Base-by-base conservation (phyloP, 30 jellyfish, hydroid and myxozoan species). In the Hydractinia symbiolongicarpus region DNA sequence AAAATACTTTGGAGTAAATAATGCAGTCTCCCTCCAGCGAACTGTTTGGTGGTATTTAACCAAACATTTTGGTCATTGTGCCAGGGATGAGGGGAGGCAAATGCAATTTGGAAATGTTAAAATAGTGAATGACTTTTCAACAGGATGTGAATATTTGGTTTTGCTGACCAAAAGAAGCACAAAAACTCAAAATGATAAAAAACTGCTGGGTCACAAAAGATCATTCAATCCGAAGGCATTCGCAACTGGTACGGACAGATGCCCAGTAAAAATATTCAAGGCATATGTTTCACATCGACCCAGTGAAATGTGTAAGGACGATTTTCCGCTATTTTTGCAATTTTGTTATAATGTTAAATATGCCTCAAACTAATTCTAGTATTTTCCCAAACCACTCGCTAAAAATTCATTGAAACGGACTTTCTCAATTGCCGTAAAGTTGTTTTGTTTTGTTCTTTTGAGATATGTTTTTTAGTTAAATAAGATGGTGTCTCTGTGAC, bases 201-300 rank as follows among this genome's bases (percentile, higher is more conserved):
- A n/a, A 57, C 68, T n/a, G n/a, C 68, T 57, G 68, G 68, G 68
- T 9, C 68, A 57, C 68, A 57, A 57, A 57, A 57, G 68, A n/a
- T 57, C 13, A 57, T 57, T 57, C n/a, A 57, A 57, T 57, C 68
- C 68, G n/a, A 57, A 57, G 68, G 68, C 68, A 57, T 57, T 57
- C n/a, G 68, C 68, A 57, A 57, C 68, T 57, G 68, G 68, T 10
- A 57, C 68, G 10, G 68, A 57, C 68, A 10, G 68, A 57, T 57
- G 68, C 68, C 68, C 68, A n/a, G 69, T 58, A 58, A 58, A 58
- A 3, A 13, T 58, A 58, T 58, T 58, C 69, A 58, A 58, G 69
- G 69, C 1, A 58, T 58, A 58, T 58, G 69, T 58, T 58, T 58
- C 69, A 16, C 3, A 58, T 58, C 69, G 69, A 1, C 69, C 19